Evolutionary conservation across 1,140 invertebrate species (phyloP).

Genomic region (Brachionus manjavacas): DNA sequence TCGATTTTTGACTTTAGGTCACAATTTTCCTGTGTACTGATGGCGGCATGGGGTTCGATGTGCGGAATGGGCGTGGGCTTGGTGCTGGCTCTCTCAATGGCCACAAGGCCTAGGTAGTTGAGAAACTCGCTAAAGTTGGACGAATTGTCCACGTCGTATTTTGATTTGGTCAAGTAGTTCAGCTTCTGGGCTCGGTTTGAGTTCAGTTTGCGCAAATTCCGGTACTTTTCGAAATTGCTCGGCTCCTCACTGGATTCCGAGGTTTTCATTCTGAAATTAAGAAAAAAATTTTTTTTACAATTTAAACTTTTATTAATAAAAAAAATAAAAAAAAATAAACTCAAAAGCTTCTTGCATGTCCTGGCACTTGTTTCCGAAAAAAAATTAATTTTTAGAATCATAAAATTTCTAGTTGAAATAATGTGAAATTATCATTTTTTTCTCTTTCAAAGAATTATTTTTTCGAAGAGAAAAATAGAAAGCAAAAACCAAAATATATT

Average conservation of each 20-base stretch:
- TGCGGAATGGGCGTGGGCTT: neutral
- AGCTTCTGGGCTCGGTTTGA: neutral
- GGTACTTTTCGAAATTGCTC: neutral
- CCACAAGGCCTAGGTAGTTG: neutral
- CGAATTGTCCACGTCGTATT: neutral
- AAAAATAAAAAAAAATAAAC: neutral
- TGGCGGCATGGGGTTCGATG: neutral
- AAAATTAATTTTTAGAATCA: neutral
- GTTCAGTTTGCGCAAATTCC: neutral
- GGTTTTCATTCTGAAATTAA: slow-evolving; percentile 6
- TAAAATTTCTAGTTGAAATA: neutral
- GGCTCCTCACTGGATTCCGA: neutral
- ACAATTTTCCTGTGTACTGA: neutral
- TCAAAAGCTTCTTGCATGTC: neutral
- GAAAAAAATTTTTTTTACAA: no score
- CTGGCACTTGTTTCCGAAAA: neutral
- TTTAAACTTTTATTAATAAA: no score
- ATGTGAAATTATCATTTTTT: slow-evolving; percentile 33
- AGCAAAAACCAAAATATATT: neutral
- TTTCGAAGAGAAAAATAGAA: neutral
- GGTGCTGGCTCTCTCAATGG: neutral
- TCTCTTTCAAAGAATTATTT: neutral
- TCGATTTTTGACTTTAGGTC: neutral
- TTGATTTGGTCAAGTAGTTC: neutral
- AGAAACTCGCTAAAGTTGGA: slow-evolving; percentile 3